phyloP scores from a whole-genome alignment of 2,113 vertebrate genomes.

The Verasper variegatus region DNA sequence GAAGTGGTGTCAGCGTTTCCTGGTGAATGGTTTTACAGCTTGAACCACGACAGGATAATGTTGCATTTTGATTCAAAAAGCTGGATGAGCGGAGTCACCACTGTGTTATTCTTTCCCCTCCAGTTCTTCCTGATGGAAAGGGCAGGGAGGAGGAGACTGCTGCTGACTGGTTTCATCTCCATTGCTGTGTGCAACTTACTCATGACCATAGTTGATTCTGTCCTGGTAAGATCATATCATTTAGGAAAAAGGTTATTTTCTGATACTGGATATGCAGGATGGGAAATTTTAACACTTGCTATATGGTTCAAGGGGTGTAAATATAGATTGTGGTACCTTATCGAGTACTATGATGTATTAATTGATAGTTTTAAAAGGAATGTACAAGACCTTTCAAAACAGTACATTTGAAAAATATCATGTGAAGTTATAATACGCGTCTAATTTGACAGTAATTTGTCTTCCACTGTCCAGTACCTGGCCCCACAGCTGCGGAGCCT shows the following conservation, averaged over 20 bases:
- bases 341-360: no score
- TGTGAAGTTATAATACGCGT: no score
- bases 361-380: no score
- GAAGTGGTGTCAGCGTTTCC: background rate
- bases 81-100: background rate
- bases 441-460: background rate
- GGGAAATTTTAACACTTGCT: no score
- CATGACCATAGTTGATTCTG: slow-evolving; percentile 78
- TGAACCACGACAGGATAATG: slow-evolving; percentile 16
- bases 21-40: slow-evolving; percentile 4
- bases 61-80: background rate
- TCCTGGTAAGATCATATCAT: slow-evolving; percentile 72
- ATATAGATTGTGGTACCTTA: no score
- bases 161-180: slow-evolving; percentile 75
- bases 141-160: slow-evolving; percentile 66
- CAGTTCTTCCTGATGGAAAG: slow-evolving; percentile 80
- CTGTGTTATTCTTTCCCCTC: slow-evolving; percentile 34
- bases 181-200: slow-evolving; percentile 77
- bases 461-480: slow-evolving; percentile 41
- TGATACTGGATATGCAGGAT: no score
- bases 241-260: background rate
- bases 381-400: no score
- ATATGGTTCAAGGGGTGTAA: no score
- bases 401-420: no score
- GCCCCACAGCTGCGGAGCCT: slow-evolving; percentile 70